Base-by-base conservation (phyloP, 2,888 invertebrate species). In the Drosophila conformis region DNA sequence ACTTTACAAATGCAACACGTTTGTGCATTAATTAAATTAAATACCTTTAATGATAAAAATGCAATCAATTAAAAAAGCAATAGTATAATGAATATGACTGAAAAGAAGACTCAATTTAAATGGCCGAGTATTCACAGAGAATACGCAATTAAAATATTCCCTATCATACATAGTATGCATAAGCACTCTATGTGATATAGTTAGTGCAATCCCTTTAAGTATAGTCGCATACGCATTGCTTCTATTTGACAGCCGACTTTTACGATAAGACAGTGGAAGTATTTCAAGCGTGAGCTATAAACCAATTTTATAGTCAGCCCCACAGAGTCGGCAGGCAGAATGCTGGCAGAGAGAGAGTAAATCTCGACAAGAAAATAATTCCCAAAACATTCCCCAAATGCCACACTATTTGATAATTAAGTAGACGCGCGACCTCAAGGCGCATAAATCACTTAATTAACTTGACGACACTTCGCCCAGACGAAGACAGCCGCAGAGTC, bases 371-470 rank as follows among this genome's bases (percentile, higher is more conserved):
- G 59, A 59, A 75, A 76, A 82, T 80, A 87, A 87, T 82, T 87
- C 80, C 85, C 80, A 77, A 85, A 89, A 87, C 85, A 87, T 87
- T 89, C 88, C 80, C 78, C 73, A 82, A 82, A 87, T 87, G 88
- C 89, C 87, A 83, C 85, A 87, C 83, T 89, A 87, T 87, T 87
- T 87, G 87, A 87, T 87, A 87, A 87, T 87, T 87, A 87, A 87
- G 89, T 87, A 87, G 87, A 87, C 80, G 73, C 83, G 86, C 89
- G 89, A 89, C 88, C 87, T 86, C 86, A 69, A 83, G 58, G 78
- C 73, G 78, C 83, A 88, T 89, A 89, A 90, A 89, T 89, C 90
- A 90, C 87, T 89, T 90, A 89, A 88, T 88, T 88, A 88, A 89
- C 87, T 87, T 86, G 88, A 87, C 88, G 87, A 87, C 89, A 89